Evolutionary conservation across 2,888 invertebrate species (phyloP), one percentile per base, ranked within the genome.

Genomic region (Mycogona germanica): DNA sequence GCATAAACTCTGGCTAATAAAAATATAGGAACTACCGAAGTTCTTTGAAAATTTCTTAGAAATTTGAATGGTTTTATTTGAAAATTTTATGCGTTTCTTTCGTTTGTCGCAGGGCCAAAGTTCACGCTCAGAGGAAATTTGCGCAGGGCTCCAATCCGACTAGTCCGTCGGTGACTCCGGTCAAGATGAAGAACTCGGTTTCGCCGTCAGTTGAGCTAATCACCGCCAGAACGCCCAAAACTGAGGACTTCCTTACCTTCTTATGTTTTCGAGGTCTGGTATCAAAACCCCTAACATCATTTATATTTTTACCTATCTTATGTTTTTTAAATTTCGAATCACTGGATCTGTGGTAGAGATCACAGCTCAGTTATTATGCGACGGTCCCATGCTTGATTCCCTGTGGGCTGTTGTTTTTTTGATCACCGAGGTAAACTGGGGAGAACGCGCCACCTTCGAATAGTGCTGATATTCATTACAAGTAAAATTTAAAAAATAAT

Each of bases 91-190:
- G n/a, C n/a, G n/a, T n/a, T 37, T 57, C 29, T 56, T 49, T 55
- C 41, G 23, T 56, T 44, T 53, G 49, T 57, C 53, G 30, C 62
- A 84, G 84, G 68, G 79, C 81, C 42, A 84, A 84, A 73, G 83
- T 87, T 55, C 85, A 86, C 68, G 87, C 87, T 41, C 87, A 88
- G 70, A 74, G 88, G 58, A 88, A 88, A 71, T 88, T 88, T 75
- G 87, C 87, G 32, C 86, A 87, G 70, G 86, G 84, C 60, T 80
- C 80, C 19, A 78, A 78, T 30, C 75, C 76, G 58, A 77, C 61
- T 53, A 68, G 75, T 64, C 75, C 78, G 26, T 69, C 73, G 53
- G 58, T 61, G 25, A 77, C 80, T 26, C 77, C 80, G 7, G 72
- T 77, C 5, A 77, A 78, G 62, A 80, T 80, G 61, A 75, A 26